phyloP scores from a whole-genome alignment of 2,797 vertebrate genomes.

The Vireo griseus region DNA sequence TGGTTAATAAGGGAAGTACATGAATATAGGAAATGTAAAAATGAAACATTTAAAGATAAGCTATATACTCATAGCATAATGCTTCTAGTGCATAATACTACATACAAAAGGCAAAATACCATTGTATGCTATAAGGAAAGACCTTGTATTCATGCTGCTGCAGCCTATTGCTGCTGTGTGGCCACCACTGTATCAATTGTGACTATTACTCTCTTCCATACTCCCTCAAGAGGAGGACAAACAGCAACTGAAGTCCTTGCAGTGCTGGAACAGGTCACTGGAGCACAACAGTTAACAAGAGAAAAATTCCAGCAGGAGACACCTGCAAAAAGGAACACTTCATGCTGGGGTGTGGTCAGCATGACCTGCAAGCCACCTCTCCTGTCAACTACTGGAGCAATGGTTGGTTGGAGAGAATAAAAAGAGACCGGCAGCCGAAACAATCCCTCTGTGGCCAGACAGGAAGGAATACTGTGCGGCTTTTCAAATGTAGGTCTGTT shows the following conservation, averaged over 20 bases:
- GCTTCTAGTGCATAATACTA: neutral
- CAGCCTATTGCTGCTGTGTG: neutral
- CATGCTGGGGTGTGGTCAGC: neutral
- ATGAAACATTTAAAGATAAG: neutral
- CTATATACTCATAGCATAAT: neutral
- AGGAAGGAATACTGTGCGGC: neutral
- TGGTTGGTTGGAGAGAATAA: neutral
- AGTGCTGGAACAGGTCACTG: neutral
- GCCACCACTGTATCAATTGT: neutral
- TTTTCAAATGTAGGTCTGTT: neutral
- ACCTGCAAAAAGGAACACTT: neutral
- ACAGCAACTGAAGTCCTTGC: neutral
- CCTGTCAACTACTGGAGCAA: neutral
- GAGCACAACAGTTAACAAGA: neutral
- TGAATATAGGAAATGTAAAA: neutral
- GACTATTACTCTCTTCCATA: neutral
- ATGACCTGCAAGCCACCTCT: neutral
- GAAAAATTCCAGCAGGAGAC: neutral
- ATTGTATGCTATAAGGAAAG: neutral
- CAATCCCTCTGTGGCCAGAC: neutral
- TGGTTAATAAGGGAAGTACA: neutral
- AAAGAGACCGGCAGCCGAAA: neutral
- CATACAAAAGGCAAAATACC: neutral
- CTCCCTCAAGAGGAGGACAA: neutral
- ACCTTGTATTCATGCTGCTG: neutral